Percentiles rank a stretch among this genome's conserved stretches.
These are phyloP conservation scores for Theocolax elegans DNA, from an alignment of 1,140 invertebrate species.

Conservation along the genomic window DNA sequence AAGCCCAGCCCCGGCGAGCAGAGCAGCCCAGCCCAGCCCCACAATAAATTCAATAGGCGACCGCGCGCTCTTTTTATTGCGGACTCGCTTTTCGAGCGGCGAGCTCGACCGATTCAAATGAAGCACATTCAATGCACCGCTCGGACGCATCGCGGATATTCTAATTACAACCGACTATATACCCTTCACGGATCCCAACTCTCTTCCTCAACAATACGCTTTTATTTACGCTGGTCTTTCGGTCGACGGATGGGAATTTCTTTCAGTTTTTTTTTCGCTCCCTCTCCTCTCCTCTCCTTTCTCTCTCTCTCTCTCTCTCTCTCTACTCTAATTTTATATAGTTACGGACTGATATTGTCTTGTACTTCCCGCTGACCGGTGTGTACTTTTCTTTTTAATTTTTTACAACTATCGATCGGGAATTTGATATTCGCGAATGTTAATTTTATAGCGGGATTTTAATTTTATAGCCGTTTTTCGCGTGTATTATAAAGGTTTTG, in stretches of 20 bases:
- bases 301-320: neutral
- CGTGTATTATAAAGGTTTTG: too few relatives aligned
- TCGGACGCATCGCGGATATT: slow-evolving; percentile 23
- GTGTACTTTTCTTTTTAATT: neutral
- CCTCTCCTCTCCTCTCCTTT: neutral
- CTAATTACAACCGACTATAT: slow-evolving; percentile 22
- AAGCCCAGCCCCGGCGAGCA: neutral
- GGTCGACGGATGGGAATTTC: neutral
- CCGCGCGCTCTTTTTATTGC: slow-evolving; percentile 9
- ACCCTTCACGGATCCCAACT: neutral
- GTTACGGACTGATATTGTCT: neutral
- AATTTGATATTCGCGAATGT: too few relatives aligned
- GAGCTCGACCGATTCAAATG: slow-evolving; percentile 10
- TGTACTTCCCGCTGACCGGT: neutral
- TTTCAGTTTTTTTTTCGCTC: too few relatives aligned
- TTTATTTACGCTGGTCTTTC: slow-evolving; percentile 17
- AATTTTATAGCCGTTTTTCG: too few relatives aligned
- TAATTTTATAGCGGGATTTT: too few relatives aligned
- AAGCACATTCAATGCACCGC: slow-evolving; percentile 15
- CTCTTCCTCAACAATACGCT: slow-evolving; percentile 3
- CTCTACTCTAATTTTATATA: too few relatives aligned
- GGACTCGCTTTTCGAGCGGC: neutral
- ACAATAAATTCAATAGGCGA: slow-evolving; percentile 31
- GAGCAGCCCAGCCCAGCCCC: neutral
- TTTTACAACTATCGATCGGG: neutral